Base-by-base conservation (phyloP, 2,888 invertebrate species). In the Alloscopus bannaensis region DNA sequence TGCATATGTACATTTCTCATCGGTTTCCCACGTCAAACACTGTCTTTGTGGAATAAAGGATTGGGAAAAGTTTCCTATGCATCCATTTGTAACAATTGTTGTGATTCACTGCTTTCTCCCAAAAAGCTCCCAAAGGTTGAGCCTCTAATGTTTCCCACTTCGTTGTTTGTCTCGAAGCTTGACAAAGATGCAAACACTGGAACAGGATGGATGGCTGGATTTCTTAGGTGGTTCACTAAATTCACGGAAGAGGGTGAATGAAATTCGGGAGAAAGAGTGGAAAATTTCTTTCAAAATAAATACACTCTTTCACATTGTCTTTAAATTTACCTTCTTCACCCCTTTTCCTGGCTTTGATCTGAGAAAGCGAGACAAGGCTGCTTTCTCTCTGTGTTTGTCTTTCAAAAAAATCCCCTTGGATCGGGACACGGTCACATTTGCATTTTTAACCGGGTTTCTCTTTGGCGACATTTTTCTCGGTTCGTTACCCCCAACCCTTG, bases 301-400 rank as follows among this genome's bases (percentile, higher is more conserved):
- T 36, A 36, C 13, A 36, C 13, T n/a, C 42, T 2, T 42, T 42
- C 42, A 42, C 18, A 42, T 42, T 42, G 18, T 42, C 2, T 42
- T 18, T 3, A 42, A 16, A 3, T n/a, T n/a, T 18, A 42, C 13
- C n/a, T 8, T 42, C 55, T 36, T 64, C 55, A 69, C 69, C 75
- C 75, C 68, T 68, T 75, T 75, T 75, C 57, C 31, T 76, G 68
- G 76, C 76, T 76, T 76, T 76, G 76, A 76, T 76, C 69, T 76
- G 70, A 65, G 66, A 31, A 4, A 16, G 11, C 52, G 59, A 68
- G 69, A 29, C 62, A 76, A n/a, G 69, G 45, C 68, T 76, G 76
- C 60, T 70, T 70, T 50, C 52, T 42, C 57, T 57, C 55, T 36
- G 57, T 57, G 64, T 66, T 73, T 73, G 55, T 73, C 64, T 59